Conservation (phyloP, 1,140 invertebrate genomes). For the Drosophila miranda region DNA sequence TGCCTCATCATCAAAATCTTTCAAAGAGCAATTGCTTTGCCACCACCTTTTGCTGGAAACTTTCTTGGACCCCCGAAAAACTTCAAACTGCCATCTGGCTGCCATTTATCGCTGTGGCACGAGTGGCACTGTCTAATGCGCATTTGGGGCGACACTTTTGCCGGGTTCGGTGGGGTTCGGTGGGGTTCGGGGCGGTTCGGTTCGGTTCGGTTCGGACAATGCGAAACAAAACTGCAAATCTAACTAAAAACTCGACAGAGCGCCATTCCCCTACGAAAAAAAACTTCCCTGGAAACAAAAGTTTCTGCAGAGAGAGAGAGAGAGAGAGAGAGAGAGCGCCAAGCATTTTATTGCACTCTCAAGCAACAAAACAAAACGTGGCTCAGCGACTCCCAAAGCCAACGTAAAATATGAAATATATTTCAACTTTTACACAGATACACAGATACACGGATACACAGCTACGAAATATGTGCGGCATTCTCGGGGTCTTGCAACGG, state of each 20-base stretch:
- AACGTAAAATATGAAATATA: constrained; percentile 81
- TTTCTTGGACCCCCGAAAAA: constrained; percentile 37
- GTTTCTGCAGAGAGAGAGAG: constrained; percentile 28
- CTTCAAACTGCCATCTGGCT: constrained; percentile 54
- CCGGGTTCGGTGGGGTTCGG: background rate
- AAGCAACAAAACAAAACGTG: constrained; percentile 40
- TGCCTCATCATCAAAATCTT: constrained; percentile 49
- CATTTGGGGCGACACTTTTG: constrained; percentile 54
- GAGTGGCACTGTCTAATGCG: constrained; percentile 53
- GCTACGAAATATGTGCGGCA: constrained; percentile 66
- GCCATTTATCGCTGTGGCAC: constrained; percentile 59
- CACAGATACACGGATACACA: too few species aligned
- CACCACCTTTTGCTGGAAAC: constrained; percentile 15
- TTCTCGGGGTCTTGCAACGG: constrained; percentile 24
- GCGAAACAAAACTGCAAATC: constrained; percentile 64
- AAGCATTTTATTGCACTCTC: constrained; percentile 78
- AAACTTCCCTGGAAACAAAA: constrained; percentile 50
- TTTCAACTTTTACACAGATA: constrained; percentile 63
- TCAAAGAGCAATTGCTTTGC: constrained; percentile 46
- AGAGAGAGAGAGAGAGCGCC: constrained; percentile 21
- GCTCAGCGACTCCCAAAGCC: constrained; percentile 58
- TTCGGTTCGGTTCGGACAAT: background rate
- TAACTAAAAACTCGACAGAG: constrained; percentile 63
- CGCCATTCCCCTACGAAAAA: too few species aligned
- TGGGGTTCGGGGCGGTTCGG: background rate